These are phyloP conservation scores for Lacerta viridis DNA, from an alignment of 2,797 vertebrate species.

Conservation along the genomic window DNA sequence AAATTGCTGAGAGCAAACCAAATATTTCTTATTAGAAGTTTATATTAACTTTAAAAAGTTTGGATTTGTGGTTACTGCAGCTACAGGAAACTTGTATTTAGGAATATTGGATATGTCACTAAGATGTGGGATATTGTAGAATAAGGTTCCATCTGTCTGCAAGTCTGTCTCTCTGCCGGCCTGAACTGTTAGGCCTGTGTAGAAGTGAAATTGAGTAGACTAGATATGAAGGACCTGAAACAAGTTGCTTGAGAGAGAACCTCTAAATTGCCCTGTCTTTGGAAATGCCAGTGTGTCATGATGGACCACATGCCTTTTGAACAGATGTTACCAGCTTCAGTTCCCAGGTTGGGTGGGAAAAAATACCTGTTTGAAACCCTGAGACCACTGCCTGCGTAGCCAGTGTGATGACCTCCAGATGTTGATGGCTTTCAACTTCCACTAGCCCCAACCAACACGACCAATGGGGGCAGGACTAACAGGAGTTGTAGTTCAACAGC, in stretches of 20 bases:
- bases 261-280: not conserved
- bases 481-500: too few species aligned
- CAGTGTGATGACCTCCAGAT: too few species aligned
- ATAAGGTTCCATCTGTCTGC: not conserved
- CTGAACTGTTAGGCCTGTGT: not conserved
- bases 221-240: not conserved
- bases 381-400: too few species aligned
- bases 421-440: too few species aligned
- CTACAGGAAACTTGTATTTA: not conserved
- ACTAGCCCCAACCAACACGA: too few species aligned
- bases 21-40: conserved; percentile 43
- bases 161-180: not conserved
- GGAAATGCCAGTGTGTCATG: not conserved
- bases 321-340: not conserved
- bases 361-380: too few species aligned
- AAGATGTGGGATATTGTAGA: not conserved
- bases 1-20: conserved; percentile 48
- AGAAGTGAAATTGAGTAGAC: too few species aligned
- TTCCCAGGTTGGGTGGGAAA: not conserved
- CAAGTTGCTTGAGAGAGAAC: not conserved
- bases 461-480: too few species aligned
- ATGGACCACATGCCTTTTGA: not conserved
- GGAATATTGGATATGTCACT: not conserved
- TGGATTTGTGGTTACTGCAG: conserved; percentile 33
- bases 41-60: conserved; percentile 40